A percentile compares a stretch with the other conserved stretches of the same genome.
These are phyloP conservation scores for Neotragus pygmaeus DNA, from an alignment of 2,113 vertebrate species.

Conservation along the genomic window DNA sequence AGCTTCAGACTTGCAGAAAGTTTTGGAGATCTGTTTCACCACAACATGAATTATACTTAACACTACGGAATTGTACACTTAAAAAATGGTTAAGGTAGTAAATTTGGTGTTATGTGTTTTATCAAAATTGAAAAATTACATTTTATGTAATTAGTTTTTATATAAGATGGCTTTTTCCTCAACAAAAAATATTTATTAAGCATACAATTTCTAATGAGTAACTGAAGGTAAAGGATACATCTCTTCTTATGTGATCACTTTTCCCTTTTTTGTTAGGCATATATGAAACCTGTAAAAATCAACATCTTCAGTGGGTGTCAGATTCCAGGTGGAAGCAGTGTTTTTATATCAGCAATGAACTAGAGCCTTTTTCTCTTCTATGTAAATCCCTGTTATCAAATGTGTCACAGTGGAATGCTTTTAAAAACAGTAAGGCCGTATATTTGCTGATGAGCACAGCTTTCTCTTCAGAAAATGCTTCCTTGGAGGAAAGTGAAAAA, in stretches of 20 bases:
- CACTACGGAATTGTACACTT: background rate
- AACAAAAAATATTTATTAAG: background rate
- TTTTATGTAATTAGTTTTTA: background rate
- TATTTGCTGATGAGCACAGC: constrained; percentile 56
- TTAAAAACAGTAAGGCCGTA: constrained; percentile 7
- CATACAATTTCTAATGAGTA: background rate
- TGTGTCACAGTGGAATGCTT: constrained; percentile 68
- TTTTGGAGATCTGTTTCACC: background rate
- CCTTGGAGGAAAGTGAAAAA: background rate
- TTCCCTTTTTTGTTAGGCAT: constrained; percentile 5
- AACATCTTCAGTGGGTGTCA: constrained; percentile 61
- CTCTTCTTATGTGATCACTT: background rate
- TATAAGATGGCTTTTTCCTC: background rate
- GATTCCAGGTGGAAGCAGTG: constrained; percentile 75
- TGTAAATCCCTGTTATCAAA: constrained; percentile 70
- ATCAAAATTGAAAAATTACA: background rate
- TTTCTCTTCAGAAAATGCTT: constrained; percentile 5
- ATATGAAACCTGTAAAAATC: background rate
- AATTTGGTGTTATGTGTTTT: background rate
- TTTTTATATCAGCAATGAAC: constrained; percentile 51
- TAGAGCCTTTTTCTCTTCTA: constrained; percentile 67
- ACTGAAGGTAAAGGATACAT: background rate
- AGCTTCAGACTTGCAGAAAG: background rate
- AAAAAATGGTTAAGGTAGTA: background rate
- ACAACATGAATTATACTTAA: background rate